Evolutionary conservation across 2,113 vertebrate species (phyloP).

Genomic region (Rhadina sibilatrix): DNA sequence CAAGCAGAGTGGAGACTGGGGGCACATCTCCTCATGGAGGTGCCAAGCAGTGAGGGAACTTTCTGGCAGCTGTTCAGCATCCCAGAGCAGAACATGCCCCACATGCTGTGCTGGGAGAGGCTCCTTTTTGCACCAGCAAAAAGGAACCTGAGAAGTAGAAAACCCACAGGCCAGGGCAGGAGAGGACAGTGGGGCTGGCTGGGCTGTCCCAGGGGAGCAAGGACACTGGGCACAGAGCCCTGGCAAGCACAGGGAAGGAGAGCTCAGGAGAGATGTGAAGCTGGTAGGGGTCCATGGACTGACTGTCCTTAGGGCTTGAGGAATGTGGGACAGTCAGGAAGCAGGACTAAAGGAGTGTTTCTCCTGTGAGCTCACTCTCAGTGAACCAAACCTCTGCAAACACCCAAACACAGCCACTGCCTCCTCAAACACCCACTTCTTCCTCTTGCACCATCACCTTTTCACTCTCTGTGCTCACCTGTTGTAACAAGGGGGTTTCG

Average conservation of each 20-base stretch:
- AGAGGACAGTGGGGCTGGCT: background rate
- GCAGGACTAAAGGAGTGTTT: background rate
- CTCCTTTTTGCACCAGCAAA: background rate
- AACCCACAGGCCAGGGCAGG: background rate
- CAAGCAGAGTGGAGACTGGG: background rate
- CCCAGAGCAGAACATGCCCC: background rate
- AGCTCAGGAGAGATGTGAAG: background rate
- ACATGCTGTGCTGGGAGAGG: background rate
- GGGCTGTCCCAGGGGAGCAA: background rate
- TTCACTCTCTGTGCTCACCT: background rate
- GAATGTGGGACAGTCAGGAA: fast-evolving
- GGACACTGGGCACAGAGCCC: background rate
- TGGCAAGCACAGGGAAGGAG: background rate
- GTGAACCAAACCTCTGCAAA: background rate
- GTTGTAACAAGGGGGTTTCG: background rate
- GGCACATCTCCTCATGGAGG: background rate
- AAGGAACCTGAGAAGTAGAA: background rate
- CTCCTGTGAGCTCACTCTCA: background rate
- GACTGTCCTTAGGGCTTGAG: background rate
- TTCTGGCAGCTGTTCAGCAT: background rate
- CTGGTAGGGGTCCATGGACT: background rate
- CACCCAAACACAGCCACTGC: background rate
- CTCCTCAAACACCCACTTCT: background rate
- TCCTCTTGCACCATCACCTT: background rate
- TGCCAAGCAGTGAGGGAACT: background rate